Conservation (phyloP, 2,888 invertebrate genomes). For the Auanema sp. region DNA sequence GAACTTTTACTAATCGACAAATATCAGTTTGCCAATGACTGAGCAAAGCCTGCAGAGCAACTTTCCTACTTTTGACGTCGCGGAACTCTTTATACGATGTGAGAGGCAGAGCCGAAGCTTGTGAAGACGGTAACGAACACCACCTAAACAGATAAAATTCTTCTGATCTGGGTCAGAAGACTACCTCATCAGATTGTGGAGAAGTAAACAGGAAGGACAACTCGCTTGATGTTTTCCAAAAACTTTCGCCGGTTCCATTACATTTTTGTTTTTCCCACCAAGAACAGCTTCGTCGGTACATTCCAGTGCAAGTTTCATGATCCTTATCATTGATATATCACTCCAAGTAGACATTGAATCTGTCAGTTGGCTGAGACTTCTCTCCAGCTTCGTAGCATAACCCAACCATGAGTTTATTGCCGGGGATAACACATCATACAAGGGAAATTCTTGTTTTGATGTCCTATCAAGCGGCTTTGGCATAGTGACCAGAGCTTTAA, state of each 20-base stretch:
- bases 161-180: neutral
- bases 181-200: conserved; percentile 44
- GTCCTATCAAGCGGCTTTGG: conserved; percentile 44
- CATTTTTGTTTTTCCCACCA: conserved; percentile 15
- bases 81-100: conserved; percentile 28
- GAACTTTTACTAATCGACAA: conserved; percentile 46
- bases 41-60: conserved; percentile 53
- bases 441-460: conserved; percentile 45
- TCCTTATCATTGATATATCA: conserved; percentile 28
- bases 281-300: conserved; percentile 27
- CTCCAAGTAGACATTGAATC: conserved; percentile 26
- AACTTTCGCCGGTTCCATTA: conserved; percentile 22
- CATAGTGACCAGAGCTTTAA: conserved; percentile 41
- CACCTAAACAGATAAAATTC: conserved; percentile 19
- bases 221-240: conserved; percentile 32
- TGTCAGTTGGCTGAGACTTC: conserved; percentile 18
- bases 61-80: conserved; percentile 39
- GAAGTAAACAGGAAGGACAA: conserved; percentile 51
- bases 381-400: conserved; percentile 12
- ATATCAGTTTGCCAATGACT: conserved; percentile 62
- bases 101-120: conserved; percentile 11
- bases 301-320: conserved; percentile 36
- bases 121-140: conserved; percentile 29
- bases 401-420: conserved; percentile 48
- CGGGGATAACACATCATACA: conserved; percentile 58